Percentiles rank a stretch among this genome's conserved stretches.
phyloP scores from a whole-genome alignment of 2,888 invertebrate species.

The Lepeophtheirus nordmannii region DNA sequence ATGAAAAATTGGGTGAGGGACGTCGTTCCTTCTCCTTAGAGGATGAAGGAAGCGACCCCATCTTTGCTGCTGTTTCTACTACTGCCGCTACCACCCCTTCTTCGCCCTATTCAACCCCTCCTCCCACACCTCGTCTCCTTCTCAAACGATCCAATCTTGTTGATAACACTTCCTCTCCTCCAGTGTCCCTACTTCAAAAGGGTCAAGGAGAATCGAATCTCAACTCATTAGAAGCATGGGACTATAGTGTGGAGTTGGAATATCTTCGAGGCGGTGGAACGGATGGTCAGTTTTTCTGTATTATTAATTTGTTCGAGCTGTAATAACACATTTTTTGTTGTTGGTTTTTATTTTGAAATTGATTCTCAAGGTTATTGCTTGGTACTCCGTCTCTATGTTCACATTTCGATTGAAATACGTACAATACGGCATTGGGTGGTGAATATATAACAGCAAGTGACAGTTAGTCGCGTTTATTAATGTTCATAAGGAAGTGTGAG shows the following conservation, averaged over 20 bases:
- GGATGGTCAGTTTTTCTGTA: conserved; percentile 19
- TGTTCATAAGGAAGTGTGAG: no score
- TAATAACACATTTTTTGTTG: neutral
- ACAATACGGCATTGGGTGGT: no score
- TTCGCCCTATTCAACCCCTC: neutral
- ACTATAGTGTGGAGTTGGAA: conserved; percentile 66
- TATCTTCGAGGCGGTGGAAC: conserved; percentile 46
- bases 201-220: conserved; percentile 13
- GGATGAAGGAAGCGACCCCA: no score
- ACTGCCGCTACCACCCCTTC: neutral
- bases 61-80: no score
- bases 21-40: no score
- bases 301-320: neutral
- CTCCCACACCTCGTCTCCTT: conserved; percentile 1
- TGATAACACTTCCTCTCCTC: neutral
- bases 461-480: no score
- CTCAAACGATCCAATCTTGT: neutral
- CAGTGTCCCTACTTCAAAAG: neutral
- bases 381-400: no score
- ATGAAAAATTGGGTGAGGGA: no score
- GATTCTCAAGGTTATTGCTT: neutral
- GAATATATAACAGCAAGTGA: no score
- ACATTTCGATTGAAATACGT: no score
- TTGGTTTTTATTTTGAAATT: neutral
- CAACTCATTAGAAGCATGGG: conserved; percentile 59